Evolutionary conservation across 2,888 invertebrate genomes (phyloP).

Genomic region (Sepioteuthis lessoniana): DNA sequence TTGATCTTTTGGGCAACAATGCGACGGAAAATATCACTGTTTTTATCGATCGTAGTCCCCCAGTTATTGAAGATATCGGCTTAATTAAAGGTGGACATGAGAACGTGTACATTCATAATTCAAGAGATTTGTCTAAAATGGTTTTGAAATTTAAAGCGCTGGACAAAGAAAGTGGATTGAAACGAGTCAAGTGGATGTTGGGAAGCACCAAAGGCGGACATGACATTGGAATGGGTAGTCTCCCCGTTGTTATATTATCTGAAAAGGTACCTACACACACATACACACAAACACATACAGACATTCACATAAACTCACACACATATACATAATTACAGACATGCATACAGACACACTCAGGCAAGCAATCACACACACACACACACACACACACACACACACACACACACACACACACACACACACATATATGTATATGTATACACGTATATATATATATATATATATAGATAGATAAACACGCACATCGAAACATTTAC

Average conservation of each 20-base stretch:
- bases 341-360: neutral
- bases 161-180: slow-evolving; percentile 61
- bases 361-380: neutral
- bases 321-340: too few relatives aligned
- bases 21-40: slow-evolving; percentile 53
- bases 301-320: neutral
- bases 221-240: slow-evolving; percentile 50
- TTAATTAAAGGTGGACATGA: slow-evolving; percentile 54
- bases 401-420: neutral
- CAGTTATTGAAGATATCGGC: slow-evolving; percentile 56
- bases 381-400: neutral
- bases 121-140: slow-evolving; percentile 58
- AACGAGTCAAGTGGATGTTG: slow-evolving; percentile 56
- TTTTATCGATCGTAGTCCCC: slow-evolving; percentile 56
- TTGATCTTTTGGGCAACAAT: slow-evolving; percentile 56
- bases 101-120: slow-evolving; percentile 56
- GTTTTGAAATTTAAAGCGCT: slow-evolving; percentile 55
- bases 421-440: neutral
- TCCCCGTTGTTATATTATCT: slow-evolving; percentile 48
- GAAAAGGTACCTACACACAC: neutral
- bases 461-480: neutral
- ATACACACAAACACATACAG: neutral
- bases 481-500: neutral
- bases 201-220: slow-evolving; percentile 51
- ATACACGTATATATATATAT: neutral